phyloP scores from a whole-genome alignment of 1,140 invertebrate genomes.

The Holotrichia oblita region DNA sequence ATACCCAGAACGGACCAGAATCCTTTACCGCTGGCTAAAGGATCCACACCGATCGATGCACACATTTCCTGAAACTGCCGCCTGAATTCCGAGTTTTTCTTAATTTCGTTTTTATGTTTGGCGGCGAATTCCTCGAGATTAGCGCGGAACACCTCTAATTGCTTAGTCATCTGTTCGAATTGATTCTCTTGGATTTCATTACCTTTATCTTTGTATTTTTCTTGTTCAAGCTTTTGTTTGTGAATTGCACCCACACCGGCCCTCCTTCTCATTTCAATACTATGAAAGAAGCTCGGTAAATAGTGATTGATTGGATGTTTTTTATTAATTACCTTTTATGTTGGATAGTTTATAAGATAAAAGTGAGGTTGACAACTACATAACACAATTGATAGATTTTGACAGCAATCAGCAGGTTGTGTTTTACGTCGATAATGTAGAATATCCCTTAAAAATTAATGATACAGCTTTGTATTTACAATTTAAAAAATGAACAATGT shows the following conservation, averaged over 20 bases:
- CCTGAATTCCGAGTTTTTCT: slow-evolving; percentile 93
- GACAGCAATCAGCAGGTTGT: not conserved
- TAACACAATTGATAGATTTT: not conserved
- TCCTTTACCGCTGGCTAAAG: slow-evolving; percentile 93
- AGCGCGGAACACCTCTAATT: slow-evolving; percentile 90
- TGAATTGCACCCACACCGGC: slow-evolving; percentile 95
- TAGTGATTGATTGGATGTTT: not conserved
- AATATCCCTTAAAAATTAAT: too few relatives aligned
- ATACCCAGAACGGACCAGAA: slow-evolving; percentile 99
- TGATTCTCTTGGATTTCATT: slow-evolving; percentile 95
- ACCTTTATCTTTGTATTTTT: slow-evolving; percentile 94
- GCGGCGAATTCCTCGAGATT: slow-evolving; percentile 97
- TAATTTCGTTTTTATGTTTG: slow-evolving; percentile 94
- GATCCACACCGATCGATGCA: slow-evolving; percentile 98
- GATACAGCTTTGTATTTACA: too few relatives aligned
- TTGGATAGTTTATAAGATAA: not conserved
- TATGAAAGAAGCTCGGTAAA: not conserved
- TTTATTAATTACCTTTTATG: slow-evolving; percentile 1
- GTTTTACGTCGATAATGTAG: too few relatives aligned
- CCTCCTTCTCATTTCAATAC: slow-evolving; percentile 74
- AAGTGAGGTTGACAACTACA: not conserved
- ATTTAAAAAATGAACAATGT: too few relatives aligned
- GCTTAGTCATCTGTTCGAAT: slow-evolving; percentile 91
- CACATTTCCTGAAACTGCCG: slow-evolving; percentile 99
- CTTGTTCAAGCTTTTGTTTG: slow-evolving; percentile 90